A percentile compares a stretch with the other conserved stretches of the same genome.
Evolutionary conservation across 1,140 invertebrate genomes (phyloP).

Genomic region (Drosophila parvula): DNA sequence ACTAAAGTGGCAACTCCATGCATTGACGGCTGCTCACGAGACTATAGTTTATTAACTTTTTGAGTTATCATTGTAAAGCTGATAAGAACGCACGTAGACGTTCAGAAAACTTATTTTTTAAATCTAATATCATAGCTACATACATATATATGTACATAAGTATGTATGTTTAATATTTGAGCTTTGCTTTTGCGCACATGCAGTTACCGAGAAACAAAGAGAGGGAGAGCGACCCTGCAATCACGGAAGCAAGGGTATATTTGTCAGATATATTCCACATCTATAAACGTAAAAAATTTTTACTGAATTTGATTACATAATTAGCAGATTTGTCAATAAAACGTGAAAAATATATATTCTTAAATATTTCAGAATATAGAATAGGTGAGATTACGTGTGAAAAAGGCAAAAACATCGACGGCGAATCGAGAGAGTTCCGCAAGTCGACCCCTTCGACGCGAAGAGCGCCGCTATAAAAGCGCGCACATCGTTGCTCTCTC

Average conservation of each 20-base stretch:
- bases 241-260: conserved; percentile 2
- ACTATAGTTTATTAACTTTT: background rate
- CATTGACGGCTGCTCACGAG: background rate
- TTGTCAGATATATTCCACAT: background rate
- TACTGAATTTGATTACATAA: background rate
- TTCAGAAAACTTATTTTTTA: background rate
- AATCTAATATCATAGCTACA: background rate
- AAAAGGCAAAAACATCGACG: too few species aligned
- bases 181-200: conserved; percentile 12
- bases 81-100: background rate
- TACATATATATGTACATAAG: too few species aligned
- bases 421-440: background rate
- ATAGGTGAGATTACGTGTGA: background rate
- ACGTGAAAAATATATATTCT: background rate
- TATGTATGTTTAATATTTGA: conserved; percentile 8
- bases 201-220: background rate
- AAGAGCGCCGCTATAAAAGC: conserved; percentile 17
- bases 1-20: background rate
- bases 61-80: background rate
- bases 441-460: background rate
- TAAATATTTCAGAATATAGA: background rate
- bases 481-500: conserved; percentile 6
- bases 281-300: too few species aligned
- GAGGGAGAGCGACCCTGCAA: background rate
- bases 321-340: background rate